Percentiles rank a stretch among this genome's conserved stretches.
Conservation (phyloP, 2,888 invertebrate species). For the Dexiosoma caninum region DNA sequence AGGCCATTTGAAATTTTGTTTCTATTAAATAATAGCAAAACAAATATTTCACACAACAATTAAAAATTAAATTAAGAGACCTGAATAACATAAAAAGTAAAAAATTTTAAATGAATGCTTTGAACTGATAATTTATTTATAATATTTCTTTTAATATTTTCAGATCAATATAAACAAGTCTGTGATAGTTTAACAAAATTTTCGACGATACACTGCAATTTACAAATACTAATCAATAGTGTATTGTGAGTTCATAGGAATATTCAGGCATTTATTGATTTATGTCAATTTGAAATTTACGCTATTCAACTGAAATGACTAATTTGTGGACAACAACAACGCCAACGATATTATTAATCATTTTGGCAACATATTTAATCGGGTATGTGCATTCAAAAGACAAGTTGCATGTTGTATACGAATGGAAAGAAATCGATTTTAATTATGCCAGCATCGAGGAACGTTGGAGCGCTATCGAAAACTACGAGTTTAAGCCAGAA, state of each 20-base stretch:
- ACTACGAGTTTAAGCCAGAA: conserved; percentile 82
- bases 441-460: conserved; percentile 81
- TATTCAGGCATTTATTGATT: conserved; percentile 38
- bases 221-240: too few relatives aligned
- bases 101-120: too few relatives aligned
- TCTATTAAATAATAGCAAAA: conserved; percentile 7
- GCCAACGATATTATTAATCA: conserved; percentile 41
- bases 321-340: conserved; percentile 38
- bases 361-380: conserved; percentile 62
- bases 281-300: conserved; percentile 12
- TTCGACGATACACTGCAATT: too few relatives aligned
- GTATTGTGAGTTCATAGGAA: conserved; percentile 8
- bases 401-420: conserved; percentile 83
- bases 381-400: conserved; percentile 77
- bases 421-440: conserved; percentile 87
- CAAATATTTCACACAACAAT: not conserved
- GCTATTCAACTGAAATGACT: conserved; percentile 19
- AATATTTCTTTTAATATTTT: conserved; percentile 16
- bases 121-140: too few relatives aligned
- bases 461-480: conserved; percentile 81
- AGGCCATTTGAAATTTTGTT: conserved; percentile 31
- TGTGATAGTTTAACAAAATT: conserved; percentile 3
- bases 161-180: conserved; percentile 3
- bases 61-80: not conserved
- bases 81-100: not conserved